These are phyloP conservation scores for Uria lomvia DNA, from an alignment of 2,113 vertebrate species.

Conservation along the genomic window DNA sequence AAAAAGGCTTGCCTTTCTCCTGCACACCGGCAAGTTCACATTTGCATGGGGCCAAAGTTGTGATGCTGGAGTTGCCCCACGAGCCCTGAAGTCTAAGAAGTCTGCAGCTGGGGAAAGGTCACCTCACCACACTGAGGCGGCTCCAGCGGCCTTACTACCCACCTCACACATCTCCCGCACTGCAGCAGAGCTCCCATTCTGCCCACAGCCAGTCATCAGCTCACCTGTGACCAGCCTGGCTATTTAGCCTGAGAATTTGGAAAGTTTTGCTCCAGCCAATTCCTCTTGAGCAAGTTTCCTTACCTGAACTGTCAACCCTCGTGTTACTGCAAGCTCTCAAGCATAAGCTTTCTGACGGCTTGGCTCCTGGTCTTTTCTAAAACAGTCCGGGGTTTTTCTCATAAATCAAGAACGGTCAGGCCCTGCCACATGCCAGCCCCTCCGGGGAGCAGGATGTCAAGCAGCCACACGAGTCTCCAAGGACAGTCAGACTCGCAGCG, in stretches of 20 bases:
- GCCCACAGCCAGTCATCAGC: neutral
- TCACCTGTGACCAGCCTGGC: neutral
- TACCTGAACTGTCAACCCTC: neutral
- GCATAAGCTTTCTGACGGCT: neutral
- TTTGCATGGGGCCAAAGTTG: neutral
- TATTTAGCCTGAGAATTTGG: neutral
- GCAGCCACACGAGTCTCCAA: neutral
- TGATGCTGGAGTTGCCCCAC: neutral
- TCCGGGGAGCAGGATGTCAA: neutral
- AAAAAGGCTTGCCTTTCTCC: neutral
- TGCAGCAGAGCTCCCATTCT: neutral
- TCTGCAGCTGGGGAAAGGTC: neutral
- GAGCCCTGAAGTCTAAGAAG: neutral
- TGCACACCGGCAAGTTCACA: neutral
- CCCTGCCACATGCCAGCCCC: neutral
- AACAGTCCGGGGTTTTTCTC: neutral
- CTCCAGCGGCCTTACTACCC: neutral
- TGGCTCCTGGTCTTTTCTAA: neutral
- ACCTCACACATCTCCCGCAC: neutral
- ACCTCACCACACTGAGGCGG: rapidly evolving
- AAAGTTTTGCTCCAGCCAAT: neutral
- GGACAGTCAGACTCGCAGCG: neutral
- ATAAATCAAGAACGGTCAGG: neutral
- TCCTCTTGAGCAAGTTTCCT: neutral
- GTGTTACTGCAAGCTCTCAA: neutral